phyloP scores from a whole-genome alignment of 2,888 invertebrate species.

The Aspidiotus rigidus region DNA sequence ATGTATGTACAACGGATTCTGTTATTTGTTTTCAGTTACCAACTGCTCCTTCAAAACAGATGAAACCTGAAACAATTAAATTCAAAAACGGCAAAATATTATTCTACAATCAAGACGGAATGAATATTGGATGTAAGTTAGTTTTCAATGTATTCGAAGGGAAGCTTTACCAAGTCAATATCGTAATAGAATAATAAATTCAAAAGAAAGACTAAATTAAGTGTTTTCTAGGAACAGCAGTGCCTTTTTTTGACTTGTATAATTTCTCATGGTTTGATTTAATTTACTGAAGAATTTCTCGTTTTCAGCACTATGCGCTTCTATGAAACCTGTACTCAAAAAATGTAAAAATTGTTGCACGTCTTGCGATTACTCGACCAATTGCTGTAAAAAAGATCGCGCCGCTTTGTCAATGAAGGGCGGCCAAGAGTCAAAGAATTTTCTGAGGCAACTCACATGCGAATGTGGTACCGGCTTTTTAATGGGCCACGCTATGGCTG shows the following conservation, averaged over 20 bases:
- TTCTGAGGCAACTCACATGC: conserved; percentile 8
- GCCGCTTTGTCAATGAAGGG: background rate
- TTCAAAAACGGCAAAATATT: conserved; percentile 26
- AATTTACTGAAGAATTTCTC: background rate
- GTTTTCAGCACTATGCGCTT: conserved; percentile 10
- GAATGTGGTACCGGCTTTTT: conserved; percentile 18
- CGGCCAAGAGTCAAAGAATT: background rate
- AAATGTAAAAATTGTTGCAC: conserved; percentile 22
- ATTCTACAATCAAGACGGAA: conserved; percentile 23
- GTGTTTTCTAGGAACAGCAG: too few relatives aligned
- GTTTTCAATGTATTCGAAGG: too few relatives aligned
- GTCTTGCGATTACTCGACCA: conserved; percentile 16
- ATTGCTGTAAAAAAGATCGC: background rate
- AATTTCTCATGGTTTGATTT: background rate
- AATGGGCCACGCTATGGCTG: conserved; percentile 15
- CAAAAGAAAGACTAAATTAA: too few relatives aligned
- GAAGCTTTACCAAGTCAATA: background rate
- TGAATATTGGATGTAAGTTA: conserved; percentile 25
- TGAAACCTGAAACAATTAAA: conserved; percentile 24
- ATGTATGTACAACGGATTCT: too few relatives aligned
- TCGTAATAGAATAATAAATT: background rate
- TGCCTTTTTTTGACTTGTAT: background rate
- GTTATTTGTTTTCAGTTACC: conserved; percentile 19
- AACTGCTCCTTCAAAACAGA: conserved; percentile 18
- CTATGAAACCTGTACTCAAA: conserved; percentile 18